phyloP scores from a whole-genome alignment of 1,140 invertebrate genomes.

The Aphelinus atriplicis region DNA sequence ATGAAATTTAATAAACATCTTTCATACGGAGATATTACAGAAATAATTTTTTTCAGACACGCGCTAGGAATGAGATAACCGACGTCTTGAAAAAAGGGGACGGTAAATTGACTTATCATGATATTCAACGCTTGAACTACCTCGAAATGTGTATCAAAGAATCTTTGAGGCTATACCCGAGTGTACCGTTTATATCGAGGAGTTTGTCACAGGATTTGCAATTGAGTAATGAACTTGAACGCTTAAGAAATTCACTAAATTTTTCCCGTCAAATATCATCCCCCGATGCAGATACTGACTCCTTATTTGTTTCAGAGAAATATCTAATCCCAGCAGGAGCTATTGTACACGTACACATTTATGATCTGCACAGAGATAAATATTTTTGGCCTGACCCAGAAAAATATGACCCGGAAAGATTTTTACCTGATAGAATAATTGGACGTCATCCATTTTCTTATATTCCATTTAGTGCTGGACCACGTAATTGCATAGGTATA shows the following conservation, averaged over 20 bases:
- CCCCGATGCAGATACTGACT: no score
- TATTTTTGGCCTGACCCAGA: slow-evolving; percentile 76
- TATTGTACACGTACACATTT: slow-evolving; percentile 62
- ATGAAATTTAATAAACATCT: no score
- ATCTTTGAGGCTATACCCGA: slow-evolving; percentile 69
- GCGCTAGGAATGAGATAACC: slow-evolving; percentile 44
- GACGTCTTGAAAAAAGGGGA: slow-evolving; percentile 33
- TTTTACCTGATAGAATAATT: slow-evolving; percentile 67
- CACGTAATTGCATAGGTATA: slow-evolving; percentile 76
- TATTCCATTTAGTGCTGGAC: slow-evolving; percentile 77
- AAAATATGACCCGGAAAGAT: slow-evolving; percentile 78
- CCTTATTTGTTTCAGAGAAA: slow-evolving; percentile 10
- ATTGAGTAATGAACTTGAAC: slow-evolving; percentile 35
- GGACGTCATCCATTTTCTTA: slow-evolving; percentile 63
- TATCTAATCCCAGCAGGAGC: slow-evolving; percentile 57
- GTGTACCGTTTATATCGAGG: slow-evolving; percentile 68
- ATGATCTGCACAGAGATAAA: slow-evolving; percentile 72
- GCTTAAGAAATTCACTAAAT: no score
- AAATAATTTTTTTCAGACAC: slow-evolving; percentile 35
- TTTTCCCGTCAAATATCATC: no score
- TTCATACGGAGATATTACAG: no score
- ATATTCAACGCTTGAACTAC: slow-evolving; percentile 53
- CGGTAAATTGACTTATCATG: slow-evolving; percentile 36
- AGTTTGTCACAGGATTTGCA: slow-evolving; percentile 61
- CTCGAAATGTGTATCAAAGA: slow-evolving; percentile 73